Evolutionary conservation across 2,888 invertebrate genomes (phyloP), one percentile per base, ranked within the genome.

Genomic region (Pollenia angustigena): DNA sequence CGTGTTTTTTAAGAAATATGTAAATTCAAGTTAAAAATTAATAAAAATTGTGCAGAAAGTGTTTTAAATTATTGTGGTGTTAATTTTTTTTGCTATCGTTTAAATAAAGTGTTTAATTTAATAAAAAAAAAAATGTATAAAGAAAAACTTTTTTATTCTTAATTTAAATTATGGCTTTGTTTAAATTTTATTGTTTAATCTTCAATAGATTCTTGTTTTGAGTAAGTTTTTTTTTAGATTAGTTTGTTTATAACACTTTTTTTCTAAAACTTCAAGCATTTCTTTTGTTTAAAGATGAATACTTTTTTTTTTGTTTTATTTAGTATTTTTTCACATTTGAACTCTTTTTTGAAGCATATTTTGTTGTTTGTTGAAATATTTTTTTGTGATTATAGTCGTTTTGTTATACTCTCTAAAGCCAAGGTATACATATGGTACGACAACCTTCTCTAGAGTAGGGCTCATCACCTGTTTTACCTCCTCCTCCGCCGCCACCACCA

Each of bases 371-470:
- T 23, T 23, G 48, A 69, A 71, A 44, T 42, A 52, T 81, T 32
- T 68, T 23, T 81, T 76, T 66, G 48, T 50, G 8, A 18, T 44
- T n/a, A 10, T 58, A 56, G 54, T 8, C 14, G 32, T 58, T 44
- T 12, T 32, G 4, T 6, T 0, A 18, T 54, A 44, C 52, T 23
- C 23, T 74, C 91, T 89, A 93, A 48, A 93, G 90, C 93, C 93
- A 93, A 9, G 93, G 93, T 79, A 93, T 91, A 84, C 93, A 93
- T 85, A 92, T 93, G 48, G 92, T 90, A 75, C 92, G 92, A 76
- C 93, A 93, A 44, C 90, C 91, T 78, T 92, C 92, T 42, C 91
- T 90, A 1, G 90, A 89, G 66, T 90, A 89, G 6, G 90, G 91
- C 23, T 91, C 92, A 74, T 90, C 91, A 42, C 91, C 91, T 14